A percentile compares a stretch with the other conserved stretches of the same genome.
Conservation (phyloP, 1,140 invertebrate genomes). For the Calephelis virginiensis region DNA sequence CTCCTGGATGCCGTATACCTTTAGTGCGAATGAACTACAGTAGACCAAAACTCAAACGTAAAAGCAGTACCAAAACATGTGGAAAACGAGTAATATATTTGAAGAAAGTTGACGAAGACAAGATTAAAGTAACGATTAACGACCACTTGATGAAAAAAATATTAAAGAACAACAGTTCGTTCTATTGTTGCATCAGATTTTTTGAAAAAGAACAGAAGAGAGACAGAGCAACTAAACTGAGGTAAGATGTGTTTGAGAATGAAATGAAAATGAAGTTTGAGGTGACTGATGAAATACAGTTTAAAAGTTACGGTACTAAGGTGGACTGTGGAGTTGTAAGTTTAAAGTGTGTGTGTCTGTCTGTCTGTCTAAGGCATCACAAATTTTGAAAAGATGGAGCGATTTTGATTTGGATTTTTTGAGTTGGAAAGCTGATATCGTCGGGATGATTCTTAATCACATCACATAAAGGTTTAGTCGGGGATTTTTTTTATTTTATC, state of each 20-base stretch:
- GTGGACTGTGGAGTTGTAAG: no score
- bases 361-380: no score
- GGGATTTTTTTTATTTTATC: no score
- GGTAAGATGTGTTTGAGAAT: not conserved
- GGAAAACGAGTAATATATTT: conserved; percentile 52
- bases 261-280: no score
- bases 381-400: no score
- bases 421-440: no score
- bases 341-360: no score
- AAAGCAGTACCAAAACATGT: conserved; percentile 38
- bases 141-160: conserved; percentile 38
- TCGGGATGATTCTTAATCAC: no score
- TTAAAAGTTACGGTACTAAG: no score
- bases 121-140: conserved; percentile 43
- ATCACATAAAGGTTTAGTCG: no score
- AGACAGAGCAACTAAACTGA: not conserved
- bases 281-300: no score
- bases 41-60: conserved; percentile 29
- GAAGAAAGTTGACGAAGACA: conserved; percentile 37
- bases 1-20: conserved; percentile 58
- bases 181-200: conserved; percentile 55
- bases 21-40: conserved; percentile 41
- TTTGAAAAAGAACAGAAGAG: conserved; percentile 26
- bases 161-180: conserved; percentile 36
- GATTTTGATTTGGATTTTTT: no score